A percentile compares a stretch with the other conserved stretches of the same genome.
Conservation (phyloP, 2,797 vertebrate species). For the Notoglanidium macrostoma region DNA sequence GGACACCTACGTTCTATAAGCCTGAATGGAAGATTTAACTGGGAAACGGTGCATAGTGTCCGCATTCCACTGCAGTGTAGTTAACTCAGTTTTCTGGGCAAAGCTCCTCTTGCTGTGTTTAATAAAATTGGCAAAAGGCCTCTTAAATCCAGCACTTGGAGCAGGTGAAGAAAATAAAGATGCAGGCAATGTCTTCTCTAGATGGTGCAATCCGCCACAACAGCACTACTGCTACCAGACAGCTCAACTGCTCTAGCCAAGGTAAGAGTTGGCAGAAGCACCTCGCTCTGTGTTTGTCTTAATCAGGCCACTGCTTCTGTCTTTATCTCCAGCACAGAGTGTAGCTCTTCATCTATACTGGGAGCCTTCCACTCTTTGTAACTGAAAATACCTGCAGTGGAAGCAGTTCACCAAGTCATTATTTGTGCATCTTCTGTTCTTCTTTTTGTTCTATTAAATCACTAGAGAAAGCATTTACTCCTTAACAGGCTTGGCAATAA, state of each 20-base stretch:
- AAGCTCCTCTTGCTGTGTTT: constrained; percentile 78
- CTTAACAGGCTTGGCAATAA: constrained; percentile 20
- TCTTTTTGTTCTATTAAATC: not conserved
- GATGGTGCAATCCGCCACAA: constrained; percentile 71
- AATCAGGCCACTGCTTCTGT: constrained; percentile 54
- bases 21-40: constrained; percentile 32
- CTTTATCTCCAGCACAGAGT: constrained; percentile 46
- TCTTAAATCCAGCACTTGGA: constrained; percentile 73
- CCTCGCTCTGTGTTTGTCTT: constrained; percentile 41
- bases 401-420: constrained; percentile 26
- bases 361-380: constrained; percentile 28
- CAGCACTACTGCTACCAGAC: constrained; percentile 69
- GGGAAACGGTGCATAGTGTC: constrained; percentile 52
- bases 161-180: constrained; percentile 81
- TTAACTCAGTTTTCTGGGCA: constrained; percentile 72
- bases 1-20: constrained; percentile 15
- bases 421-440: not conserved
- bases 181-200: constrained; percentile 73
- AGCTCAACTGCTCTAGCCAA: constrained; percentile 72
- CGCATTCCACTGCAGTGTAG: constrained; percentile 68
- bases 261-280: constrained; percentile 69
- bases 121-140: constrained; percentile 85
- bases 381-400: constrained; percentile 19
- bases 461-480: constrained; percentile 9
- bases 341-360: constrained; percentile 25